Conservation (phyloP, 1,140 invertebrate genomes). For the Neodiprion virginianus region DNA sequence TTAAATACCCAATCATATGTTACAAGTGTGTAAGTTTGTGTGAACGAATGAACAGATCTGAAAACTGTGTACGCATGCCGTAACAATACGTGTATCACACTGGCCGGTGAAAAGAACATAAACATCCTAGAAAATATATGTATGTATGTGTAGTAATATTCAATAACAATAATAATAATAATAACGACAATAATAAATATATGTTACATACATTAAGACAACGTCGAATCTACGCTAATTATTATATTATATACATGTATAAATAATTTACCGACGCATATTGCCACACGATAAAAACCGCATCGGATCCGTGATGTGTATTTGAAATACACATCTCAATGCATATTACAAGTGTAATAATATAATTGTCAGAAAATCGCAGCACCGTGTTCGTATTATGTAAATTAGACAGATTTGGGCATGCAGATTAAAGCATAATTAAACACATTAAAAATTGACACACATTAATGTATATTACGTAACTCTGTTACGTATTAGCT, state of each 20-base stretch:
- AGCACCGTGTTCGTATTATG: too few species aligned
- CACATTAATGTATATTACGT: conserved; percentile 49
- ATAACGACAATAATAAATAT: neutral
- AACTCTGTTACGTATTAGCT: conserved; percentile 14
- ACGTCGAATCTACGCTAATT: too few species aligned
- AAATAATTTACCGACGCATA: too few species aligned
- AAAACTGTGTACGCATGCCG: neutral
- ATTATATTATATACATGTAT: too few species aligned
- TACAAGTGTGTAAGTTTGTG: neutral
- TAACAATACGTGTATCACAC: neutral
- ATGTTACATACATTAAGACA: neutral
- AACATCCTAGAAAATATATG: too few species aligned
- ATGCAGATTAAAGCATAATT: conserved; percentile 49
- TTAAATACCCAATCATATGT: too few species aligned
- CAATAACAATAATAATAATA: neutral
- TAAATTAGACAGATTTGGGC: too few species aligned
- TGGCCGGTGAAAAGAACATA: neutral
- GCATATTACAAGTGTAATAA: neutral
- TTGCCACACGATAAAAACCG: too few species aligned
- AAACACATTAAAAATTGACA: conserved; percentile 60
- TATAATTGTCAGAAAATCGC: neutral
- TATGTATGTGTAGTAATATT: too few species aligned
- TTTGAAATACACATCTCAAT: too few species aligned
- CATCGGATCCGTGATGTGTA: too few species aligned
- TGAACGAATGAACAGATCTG: neutral